Conservation (phyloP, 1,140 invertebrate species). For the Andrena cerasifolii region DNA sequence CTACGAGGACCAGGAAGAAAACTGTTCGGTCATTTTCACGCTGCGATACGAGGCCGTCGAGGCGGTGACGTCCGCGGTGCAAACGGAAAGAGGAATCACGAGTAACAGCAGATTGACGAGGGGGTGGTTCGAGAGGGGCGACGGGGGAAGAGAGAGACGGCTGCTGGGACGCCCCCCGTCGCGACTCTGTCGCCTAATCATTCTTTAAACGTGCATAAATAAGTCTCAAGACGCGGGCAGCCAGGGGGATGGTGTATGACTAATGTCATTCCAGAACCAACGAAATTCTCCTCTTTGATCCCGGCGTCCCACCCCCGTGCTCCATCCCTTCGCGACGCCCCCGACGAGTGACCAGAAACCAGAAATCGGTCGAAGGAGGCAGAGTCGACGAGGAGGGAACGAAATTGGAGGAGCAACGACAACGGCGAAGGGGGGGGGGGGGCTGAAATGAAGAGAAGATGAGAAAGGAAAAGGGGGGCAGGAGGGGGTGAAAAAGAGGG, state of each 20-base stretch:
- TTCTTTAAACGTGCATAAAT: slow-evolving; percentile 83
- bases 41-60: slow-evolving; percentile 17
- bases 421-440: no score
- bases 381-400: background rate
- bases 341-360: slow-evolving; percentile 47
- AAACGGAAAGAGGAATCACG: slow-evolving; percentile 42
- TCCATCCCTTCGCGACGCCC: background rate
- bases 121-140: slow-evolving; percentile 14
- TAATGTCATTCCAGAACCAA: slow-evolving; percentile 79
- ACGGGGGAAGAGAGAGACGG: slow-evolving; percentile 61
- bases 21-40: slow-evolving; percentile 40
- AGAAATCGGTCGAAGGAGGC: slow-evolving; percentile 63
- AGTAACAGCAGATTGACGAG: slow-evolving; percentile 39
- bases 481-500: slow-evolving; percentile 21
- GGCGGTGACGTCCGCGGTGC: slow-evolving; percentile 39
- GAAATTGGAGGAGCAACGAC: slow-evolving; percentile 30
- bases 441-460: slow-evolving; percentile 37
- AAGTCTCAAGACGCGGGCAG: slow-evolving; percentile 73
- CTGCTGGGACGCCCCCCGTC: slow-evolving; percentile 72
- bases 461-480: slow-evolving; percentile 32
- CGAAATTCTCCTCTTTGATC: slow-evolving; percentile 59
- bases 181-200: slow-evolving; percentile 81
- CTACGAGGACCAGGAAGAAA: slow-evolving; percentile 13
- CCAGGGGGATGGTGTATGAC: slow-evolving; percentile 75
- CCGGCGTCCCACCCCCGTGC: slow-evolving; percentile 38